Percentiles rank a stretch among this genome's conserved stretches.
Evolutionary conservation across 2,797 vertebrate species (phyloP).

Genomic region (Xiphorhynchus erythropygius): DNA sequence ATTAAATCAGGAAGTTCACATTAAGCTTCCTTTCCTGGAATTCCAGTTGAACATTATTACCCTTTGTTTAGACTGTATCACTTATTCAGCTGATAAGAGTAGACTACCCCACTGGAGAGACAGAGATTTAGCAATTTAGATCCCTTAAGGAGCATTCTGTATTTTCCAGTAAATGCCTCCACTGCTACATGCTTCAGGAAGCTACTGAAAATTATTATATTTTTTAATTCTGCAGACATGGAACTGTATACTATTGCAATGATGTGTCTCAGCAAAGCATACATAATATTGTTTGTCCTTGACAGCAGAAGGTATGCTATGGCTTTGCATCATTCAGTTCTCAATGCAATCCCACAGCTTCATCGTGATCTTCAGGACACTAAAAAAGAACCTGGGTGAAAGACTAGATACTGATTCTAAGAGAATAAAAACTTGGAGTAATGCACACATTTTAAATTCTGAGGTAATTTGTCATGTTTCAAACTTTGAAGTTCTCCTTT

Average conservation of each 20-base stretch:
- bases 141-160: background rate
- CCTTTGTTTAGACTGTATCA: conserved; percentile 64
- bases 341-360: background rate
- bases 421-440: background rate
- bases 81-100: conserved; percentile 46
- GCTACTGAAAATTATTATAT: background rate
- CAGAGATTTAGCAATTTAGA: conserved; percentile 1
- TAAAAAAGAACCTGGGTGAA: background rate
- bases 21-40: conserved; percentile 68
- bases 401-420: background rate
- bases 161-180: background rate
- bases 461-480: background rate
- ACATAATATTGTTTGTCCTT: background rate
- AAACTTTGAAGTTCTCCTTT: background rate
- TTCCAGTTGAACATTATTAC: conserved; percentile 55
- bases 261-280: background rate
- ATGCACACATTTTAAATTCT: background rate
- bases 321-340: background rate
- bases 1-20: conserved; percentile 61
- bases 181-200: background rate
- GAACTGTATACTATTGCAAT: background rate
- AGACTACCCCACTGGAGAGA: background rate
- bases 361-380: background rate
- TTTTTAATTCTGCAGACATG: background rate
- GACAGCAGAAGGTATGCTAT: background rate